A percentile compares a stretch with the other conserved stretches of the same genome.
Evolutionary conservation across 1,140 invertebrate species (phyloP).

Genomic region (Zaprionus nigranus): DNA sequence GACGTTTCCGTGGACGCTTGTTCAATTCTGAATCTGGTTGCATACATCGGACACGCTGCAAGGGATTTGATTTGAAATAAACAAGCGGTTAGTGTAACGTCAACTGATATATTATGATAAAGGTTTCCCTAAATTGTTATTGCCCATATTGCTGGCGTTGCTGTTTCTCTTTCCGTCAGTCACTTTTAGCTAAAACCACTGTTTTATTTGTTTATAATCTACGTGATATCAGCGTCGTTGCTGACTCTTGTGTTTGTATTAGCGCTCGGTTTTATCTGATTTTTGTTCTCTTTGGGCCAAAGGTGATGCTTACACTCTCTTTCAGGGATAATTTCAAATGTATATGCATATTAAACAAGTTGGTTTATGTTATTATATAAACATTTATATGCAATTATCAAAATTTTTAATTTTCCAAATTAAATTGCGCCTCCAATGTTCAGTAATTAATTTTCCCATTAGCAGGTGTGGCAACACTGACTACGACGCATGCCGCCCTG

Average conservation of each 20-base stretch:
- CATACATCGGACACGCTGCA: conserved; percentile 69
- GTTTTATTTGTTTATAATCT: conserved; percentile 79
- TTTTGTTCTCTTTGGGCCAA: background rate
- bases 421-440: conserved; percentile 21
- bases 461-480: conserved; percentile 41
- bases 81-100: conserved; percentile 15
- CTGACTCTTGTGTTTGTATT: conserved; percentile 58
- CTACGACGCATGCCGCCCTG: conserved; percentile 29
- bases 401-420: background rate
- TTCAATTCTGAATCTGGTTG: conserved; percentile 71
- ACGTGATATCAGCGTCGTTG: conserved; percentile 70
- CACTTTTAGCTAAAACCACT: conserved; percentile 74
- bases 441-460: background rate
- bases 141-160: conserved; percentile 41
- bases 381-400: background rate
- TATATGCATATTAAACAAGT: background rate
- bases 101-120: conserved; percentile 31
- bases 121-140: conserved; percentile 41
- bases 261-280: conserved; percentile 51
- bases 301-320: conserved; percentile 9
- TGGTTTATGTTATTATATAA: background rate
- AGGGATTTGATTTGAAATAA: conserved; percentile 25
- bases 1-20: conserved; percentile 50
- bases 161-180: conserved; percentile 62
- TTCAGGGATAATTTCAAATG: background rate